These are phyloP conservation scores for Lasioglossum villosulum DNA, from an alignment of 2,888 invertebrate species.

Conservation along the genomic window DNA sequence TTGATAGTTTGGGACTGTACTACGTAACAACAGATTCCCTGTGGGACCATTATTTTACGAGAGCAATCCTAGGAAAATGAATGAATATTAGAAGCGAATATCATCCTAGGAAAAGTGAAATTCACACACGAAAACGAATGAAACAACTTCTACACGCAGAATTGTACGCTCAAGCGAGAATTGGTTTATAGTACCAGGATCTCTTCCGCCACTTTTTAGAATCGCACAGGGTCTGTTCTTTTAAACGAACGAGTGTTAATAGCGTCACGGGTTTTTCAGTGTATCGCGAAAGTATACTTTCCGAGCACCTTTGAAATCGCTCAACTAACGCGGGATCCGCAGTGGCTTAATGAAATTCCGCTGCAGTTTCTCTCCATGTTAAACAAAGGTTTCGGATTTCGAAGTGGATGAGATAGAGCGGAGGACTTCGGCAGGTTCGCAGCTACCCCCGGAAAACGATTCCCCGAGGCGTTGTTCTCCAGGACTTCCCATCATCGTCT, in stretches of 20 bases:
- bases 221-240: not conserved
- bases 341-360: conserved; percentile 30
- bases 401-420: conserved; percentile 11
- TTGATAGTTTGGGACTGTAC: not conserved
- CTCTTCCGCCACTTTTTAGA: not conserved
- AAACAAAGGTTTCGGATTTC: conserved; percentile 37
- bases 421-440: conserved; percentile 42
- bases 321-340: conserved; percentile 7
- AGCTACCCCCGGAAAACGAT: conserved; percentile 71
- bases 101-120: not conserved
- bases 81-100: not conserved
- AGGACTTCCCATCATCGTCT: conserved; percentile 76
- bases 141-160: not conserved
- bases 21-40: too few relatives aligned
- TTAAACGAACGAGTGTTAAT: not conserved
- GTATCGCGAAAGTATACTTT: not conserved
- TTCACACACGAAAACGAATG: not conserved
- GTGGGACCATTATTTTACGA: too few relatives aligned
- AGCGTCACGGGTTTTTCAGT: not conserved
- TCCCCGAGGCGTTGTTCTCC: conserved; percentile 77
- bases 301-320: not conserved
- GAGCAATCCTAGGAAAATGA: too few relatives aligned
- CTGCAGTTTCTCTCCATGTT: conserved; percentile 3
- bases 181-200: not conserved
- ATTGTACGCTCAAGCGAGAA: not conserved